Percentiles rank a stretch among this genome's conserved stretches.
Conservation (phyloP, 1,140 invertebrate species). For the Halotydeus destructor region DNA sequence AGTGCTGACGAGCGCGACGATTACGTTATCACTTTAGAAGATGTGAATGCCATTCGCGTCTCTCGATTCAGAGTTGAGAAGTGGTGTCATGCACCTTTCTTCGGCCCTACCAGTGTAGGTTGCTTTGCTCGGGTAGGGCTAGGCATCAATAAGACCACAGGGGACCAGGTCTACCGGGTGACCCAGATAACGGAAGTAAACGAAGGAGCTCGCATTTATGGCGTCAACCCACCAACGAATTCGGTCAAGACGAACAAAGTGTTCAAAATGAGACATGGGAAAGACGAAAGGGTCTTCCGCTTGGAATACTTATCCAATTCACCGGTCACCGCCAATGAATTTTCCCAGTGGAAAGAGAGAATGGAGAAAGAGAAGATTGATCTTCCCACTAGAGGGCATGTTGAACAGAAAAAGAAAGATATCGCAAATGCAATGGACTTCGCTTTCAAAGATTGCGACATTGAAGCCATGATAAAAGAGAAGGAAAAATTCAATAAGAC, state of each 20-base stretch:
- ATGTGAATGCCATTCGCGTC: slow-evolving; percentile 65
- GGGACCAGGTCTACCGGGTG: slow-evolving; percentile 70
- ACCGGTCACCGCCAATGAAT: slow-evolving; percentile 80
- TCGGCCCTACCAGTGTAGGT: slow-evolving; percentile 62
- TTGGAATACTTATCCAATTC: slow-evolving; percentile 93
- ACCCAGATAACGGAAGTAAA: slow-evolving; percentile 85
- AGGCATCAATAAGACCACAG: slow-evolving; percentile 44
- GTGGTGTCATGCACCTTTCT: slow-evolving; percentile 89
- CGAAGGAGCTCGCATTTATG: slow-evolving; percentile 86
- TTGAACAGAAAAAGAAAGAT: slow-evolving; percentile 65
- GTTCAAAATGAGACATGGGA: slow-evolving; percentile 48
- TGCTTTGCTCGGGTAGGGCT: slow-evolving; percentile 93
- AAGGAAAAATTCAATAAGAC: slow-evolving; percentile 75
- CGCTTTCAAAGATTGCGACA: slow-evolving; percentile 63
- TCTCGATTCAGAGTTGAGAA: slow-evolving; percentile 80
- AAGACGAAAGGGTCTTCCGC: slow-evolving; percentile 66
- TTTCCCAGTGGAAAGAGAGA: slow-evolving; percentile 71
- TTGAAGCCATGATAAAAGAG: slow-evolving; percentile 63
- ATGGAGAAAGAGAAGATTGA: slow-evolving; percentile 49
- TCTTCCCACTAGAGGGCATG: slow-evolving; percentile 58
- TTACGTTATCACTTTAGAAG: slow-evolving; percentile 48
- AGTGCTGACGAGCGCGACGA: slow-evolving; percentile 12
- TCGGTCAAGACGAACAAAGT: slow-evolving; percentile 80
- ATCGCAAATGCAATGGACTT: slow-evolving; percentile 72
- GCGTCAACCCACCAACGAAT: too few species aligned